Evolutionary conservation across 2,113 vertebrate genomes (phyloP).

Genomic region (Paralichthys olivaceus): DNA sequence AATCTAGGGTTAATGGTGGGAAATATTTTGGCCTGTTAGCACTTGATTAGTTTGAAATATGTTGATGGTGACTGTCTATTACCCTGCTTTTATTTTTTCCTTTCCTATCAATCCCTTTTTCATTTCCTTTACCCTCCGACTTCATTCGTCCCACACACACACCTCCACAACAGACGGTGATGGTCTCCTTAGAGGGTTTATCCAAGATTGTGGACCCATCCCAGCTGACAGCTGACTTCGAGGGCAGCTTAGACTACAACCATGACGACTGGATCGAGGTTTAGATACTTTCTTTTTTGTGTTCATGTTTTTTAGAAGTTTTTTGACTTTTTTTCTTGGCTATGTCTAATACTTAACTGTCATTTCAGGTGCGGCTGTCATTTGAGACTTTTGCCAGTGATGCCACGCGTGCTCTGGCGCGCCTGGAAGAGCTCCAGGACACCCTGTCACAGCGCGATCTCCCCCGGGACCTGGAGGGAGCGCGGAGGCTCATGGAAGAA

Average conservation of each 20-base stretch:
- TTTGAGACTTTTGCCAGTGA: slow-evolving; percentile 96
- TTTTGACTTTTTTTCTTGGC: neutral
- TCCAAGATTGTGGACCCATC: slow-evolving; percentile 98
- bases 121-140: neutral
- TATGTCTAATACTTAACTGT: neutral
- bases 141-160: slow-evolving; percentile 11
- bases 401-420: slow-evolving; percentile 90
- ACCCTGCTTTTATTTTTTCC: neutral
- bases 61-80: slow-evolving; percentile 11
- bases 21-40: slow-evolving; percentile 40
- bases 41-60: slow-evolving; percentile 9
- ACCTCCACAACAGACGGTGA: slow-evolving; percentile 88
- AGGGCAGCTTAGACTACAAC: slow-evolving; percentile 97
- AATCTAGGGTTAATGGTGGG: slow-evolving; percentile 29
- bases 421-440: slow-evolving; percentile 97
- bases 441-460: slow-evolving; percentile 94
- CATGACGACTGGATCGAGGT: slow-evolving; percentile 99
- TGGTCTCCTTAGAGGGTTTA: slow-evolving; percentile 99
- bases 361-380: slow-evolving; percentile 77
- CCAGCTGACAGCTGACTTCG: slow-evolving; percentile 96
- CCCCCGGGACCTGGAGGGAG: slow-evolving; percentile 93
- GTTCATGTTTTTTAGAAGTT: no score
- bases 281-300: slow-evolving; percentile 67
- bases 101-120: neutral
- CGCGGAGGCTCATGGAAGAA: slow-evolving; percentile 94